Base-by-base conservation (phyloP, 1,140 invertebrate genomes). In the Pentalonia nigronervosa region DNA sequence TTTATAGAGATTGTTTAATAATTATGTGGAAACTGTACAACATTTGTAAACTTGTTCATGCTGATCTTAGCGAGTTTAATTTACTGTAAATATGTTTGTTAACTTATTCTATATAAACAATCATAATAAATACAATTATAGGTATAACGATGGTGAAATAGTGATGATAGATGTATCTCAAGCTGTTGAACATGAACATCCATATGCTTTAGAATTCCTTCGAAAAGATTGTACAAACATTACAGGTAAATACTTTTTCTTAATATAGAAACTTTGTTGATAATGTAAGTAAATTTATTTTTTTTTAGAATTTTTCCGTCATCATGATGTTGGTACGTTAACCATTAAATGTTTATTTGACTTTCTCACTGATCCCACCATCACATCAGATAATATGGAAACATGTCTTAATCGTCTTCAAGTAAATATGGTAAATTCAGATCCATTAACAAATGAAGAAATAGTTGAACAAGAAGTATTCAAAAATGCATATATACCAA, bases 21-120 rank as follows among this genome's bases (percentile, higher is more conserved):
- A 97, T 98, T 94, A 98, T 99, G 97, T 98, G 99, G 97, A 97
- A 96, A 94, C 96, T 99, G 94, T 99, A 98, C 95, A 98, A 99
- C 94, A 97, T 98, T 94, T 99, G 98, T 95, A 97, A 97, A 95
- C 96, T 99, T 30, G 98, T 99, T 25, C 99, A 99, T 96, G 99
- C 99, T 20, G 99, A 99, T 96, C 96, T 99, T 34, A 99, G 98
- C 83, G 99, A 99, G 96, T 99, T 98, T 94, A 99, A 99, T 96
- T 96, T 99, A 86, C 95, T 99, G 89, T 98, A 93, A 93, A 67
- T 86, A 91, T 95, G 95, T 95, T 95, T 90, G 88, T 67, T 50
- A 56, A 36, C 0, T 93, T 23, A 47, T 94, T 90, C 1, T 76
- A n/a, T 93, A 56, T 47, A 67, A 60, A 45, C 23, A 45, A 90